These are phyloP conservation scores for Nicator chloris DNA, from an alignment of 2,113 vertebrate genomes.

Conservation along the genomic window DNA sequence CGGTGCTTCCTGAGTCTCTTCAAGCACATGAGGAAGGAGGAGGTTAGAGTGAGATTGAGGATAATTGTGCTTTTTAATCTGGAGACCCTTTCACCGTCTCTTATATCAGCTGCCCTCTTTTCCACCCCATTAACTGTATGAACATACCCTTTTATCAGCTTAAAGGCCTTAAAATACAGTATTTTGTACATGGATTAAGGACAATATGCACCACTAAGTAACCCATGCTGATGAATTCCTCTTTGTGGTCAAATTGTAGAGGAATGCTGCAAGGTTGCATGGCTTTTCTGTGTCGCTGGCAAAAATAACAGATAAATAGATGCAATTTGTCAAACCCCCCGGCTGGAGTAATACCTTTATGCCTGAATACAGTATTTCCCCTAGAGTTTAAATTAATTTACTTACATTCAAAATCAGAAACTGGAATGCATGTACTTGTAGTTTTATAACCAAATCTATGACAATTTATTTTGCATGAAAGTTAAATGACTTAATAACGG, in stretches of 20 bases:
- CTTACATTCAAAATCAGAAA: not conserved
- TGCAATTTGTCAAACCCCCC: not conserved
- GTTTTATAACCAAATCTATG: slow-evolving; percentile 12
- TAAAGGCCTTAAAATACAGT: slow-evolving; percentile 2
- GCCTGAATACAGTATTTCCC: not conserved
- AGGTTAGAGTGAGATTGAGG: not conserved
- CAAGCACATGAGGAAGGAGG: not conserved
- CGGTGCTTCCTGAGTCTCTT: not conserved
- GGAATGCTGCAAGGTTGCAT: not conserved
- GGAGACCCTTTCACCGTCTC: not conserved
- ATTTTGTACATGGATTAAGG: not conserved
- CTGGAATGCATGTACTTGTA: not conserved
- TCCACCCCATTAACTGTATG: not conserved
- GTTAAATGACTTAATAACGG: slow-evolving; percentile 10
- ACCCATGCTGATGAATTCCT: not conserved
- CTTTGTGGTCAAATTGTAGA: not conserved
- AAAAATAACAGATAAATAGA: not conserved
- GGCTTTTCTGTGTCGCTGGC: not conserved
- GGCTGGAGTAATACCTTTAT: not conserved
- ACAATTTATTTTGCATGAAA: slow-evolving; percentile 33
- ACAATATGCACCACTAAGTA: not conserved
- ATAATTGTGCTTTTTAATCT: not conserved
- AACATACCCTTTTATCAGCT: slow-evolving; percentile 2
- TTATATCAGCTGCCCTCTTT: not conserved
- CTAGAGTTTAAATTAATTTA: not conserved